A percentile compares a stretch with the other conserved stretches of the same genome.
These are phyloP conservation scores for Nettapus auritus DNA, from an alignment of 2,113 vertebrate species.

Conservation along the genomic window DNA sequence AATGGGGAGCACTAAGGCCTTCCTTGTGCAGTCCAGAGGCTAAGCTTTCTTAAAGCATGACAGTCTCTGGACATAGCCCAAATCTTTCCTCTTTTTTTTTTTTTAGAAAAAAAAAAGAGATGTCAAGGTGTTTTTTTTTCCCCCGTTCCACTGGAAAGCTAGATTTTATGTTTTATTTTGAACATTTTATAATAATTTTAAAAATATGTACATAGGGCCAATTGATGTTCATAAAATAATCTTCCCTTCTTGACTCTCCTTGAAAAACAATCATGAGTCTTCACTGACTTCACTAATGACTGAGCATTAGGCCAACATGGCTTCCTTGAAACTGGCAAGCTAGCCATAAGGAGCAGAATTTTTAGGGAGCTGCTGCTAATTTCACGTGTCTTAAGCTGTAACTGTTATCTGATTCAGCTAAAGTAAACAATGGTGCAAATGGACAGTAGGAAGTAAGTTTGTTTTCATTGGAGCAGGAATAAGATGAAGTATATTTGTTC, in stretches of 20 bases:
- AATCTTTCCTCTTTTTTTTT: background rate
- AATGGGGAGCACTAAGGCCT: background rate
- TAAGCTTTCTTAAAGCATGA: background rate
- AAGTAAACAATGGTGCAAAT: background rate
- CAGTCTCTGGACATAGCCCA: background rate
- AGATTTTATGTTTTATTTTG: background rate
- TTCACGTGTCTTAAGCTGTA: background rate
- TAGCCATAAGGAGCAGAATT: background rate
- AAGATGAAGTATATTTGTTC: constrained; percentile 6
- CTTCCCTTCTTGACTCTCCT: background rate
- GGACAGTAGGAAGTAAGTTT: background rate
- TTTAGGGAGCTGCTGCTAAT: background rate
- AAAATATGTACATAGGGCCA: background rate
- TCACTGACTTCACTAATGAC: background rate
- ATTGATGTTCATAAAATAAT: background rate
- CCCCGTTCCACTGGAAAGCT: rapidly evolving
- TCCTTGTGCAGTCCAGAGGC: background rate
- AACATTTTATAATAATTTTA: background rate
- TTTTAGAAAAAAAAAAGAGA: background rate
- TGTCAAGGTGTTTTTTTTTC: rapidly evolving
- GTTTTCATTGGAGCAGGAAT: constrained; percentile 3
- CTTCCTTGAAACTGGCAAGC: background rate
- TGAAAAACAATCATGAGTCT: background rate
- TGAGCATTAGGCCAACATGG: rapidly evolving
- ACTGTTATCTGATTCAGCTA: background rate